Evolutionary conservation across 2,797 vertebrate genomes (phyloP), one percentile per base, ranked within the genome.

Genomic region (Ciconia nigra): DNA sequence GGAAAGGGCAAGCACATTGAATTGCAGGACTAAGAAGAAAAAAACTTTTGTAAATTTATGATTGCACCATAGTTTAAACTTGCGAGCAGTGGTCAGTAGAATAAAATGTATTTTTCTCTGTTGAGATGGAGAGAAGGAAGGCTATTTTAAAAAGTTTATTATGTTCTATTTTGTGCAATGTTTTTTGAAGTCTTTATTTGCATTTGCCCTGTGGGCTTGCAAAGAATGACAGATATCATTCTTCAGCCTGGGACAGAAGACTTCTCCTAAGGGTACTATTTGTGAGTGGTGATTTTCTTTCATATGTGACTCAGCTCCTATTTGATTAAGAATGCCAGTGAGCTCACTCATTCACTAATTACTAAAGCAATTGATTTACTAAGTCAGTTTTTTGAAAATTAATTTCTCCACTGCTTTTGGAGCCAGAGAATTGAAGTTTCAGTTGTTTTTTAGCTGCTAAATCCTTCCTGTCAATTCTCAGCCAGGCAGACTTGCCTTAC

Each of bases 31-130:
- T 52, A 37, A 63, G 49, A 63, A 52, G 12, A 61, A 83, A 69
- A 69, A 26, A 15, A 5, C 7, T 39, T 65, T 12, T 35, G n/a
- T 83, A 70, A 71, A 79, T 87, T 90, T 89, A 22, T 63, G 83
- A 25, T 77, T 85, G 10, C 14, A 11, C 10, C 9, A 6, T 15
- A 25, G 16, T 62, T 95, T 31, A 73, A 70, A 80, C 7, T 62
- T 52, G 16, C 0, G 0, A 95, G 33, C 5, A 42, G 6, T 21
- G 21, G 21, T 59, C 47, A 55, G 18, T 26, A 46, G 52, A 55
- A 52, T 31, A 54, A 88, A 84, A 63, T 12, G 5, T 13, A 2
- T 37, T 67, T 81, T 74, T 81, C 10, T 87, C 25, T 71, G 11
- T 39, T 44, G 54, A 90, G 49, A 26, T 11, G 10, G 54, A 63